Conservation (phyloP, 2,113 vertebrate species). For the Nothobranchius kuhntae region DNA sequence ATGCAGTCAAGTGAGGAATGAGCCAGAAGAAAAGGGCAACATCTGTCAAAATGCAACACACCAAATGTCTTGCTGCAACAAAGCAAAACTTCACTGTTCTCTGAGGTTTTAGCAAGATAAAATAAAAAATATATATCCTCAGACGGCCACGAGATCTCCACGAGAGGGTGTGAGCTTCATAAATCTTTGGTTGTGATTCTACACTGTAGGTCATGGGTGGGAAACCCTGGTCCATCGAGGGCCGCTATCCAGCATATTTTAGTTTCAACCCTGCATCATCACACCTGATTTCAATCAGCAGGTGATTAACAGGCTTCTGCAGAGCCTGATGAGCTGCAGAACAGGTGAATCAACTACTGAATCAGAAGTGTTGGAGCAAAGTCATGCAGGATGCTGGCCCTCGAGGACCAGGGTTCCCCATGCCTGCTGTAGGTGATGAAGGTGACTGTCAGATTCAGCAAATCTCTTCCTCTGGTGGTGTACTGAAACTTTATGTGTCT, state of each 20-base stretch:
- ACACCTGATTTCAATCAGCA: too few relatives aligned
- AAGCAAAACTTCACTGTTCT: constrained; percentile 9
- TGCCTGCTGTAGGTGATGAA: constrained; percentile 2
- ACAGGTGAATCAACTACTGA: too few relatives aligned
- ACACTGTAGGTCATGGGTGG: too few relatives aligned
- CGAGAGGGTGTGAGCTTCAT: not conserved
- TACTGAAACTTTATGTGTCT: too few relatives aligned
- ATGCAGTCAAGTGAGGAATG: constrained; percentile 13
- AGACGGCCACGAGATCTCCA: not conserved
- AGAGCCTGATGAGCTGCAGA: too few relatives aligned
- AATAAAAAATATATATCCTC: not conserved
- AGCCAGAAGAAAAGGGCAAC: constrained; percentile 17
- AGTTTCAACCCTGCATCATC: too few relatives aligned
- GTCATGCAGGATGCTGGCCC: too few relatives aligned
- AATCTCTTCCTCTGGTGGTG: not conserved
- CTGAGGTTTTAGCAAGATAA: not conserved
- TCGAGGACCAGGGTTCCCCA: too few relatives aligned
- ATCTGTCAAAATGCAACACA: constrained; percentile 20
- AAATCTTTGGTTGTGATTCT: constrained; percentile 28
- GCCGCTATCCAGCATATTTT: too few relatives aligned
- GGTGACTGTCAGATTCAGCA: constrained; percentile 14
- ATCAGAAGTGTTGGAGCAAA: too few relatives aligned
- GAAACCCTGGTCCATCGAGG: too few relatives aligned
- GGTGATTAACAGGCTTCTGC: too few relatives aligned
- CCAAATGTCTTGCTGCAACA: constrained; percentile 5